These are phyloP conservation scores for Chanos chanos DNA, from an alignment of 2,797 vertebrate genomes.

Conservation along the genomic window DNA sequence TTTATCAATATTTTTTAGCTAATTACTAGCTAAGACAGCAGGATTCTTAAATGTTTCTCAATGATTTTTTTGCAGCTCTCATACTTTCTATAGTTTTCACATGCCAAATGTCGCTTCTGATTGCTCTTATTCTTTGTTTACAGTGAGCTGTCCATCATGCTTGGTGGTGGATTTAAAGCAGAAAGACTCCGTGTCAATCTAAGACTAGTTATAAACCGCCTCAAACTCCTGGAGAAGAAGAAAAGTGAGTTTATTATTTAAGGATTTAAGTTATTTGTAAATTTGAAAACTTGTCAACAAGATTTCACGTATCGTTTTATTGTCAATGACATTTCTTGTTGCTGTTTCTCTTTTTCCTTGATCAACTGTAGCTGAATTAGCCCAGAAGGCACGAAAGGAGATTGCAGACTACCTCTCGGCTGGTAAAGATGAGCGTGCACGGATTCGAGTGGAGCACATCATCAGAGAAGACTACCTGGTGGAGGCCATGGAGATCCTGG, in stretches of 20 bases:
- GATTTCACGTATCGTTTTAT: too few species aligned
- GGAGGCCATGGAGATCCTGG: slow-evolving; percentile 98
- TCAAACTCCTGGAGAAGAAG: slow-evolving; percentile 97
- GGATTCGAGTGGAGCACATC: slow-evolving; percentile 97
- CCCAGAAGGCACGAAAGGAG: slow-evolving; percentile 96
- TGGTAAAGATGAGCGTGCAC: slow-evolving; percentile 92
- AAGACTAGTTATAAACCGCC: slow-evolving; percentile 92
- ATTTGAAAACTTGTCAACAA: too few species aligned
- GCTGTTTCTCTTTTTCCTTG: slow-evolving; percentile 24
- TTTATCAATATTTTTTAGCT: too few species aligned
- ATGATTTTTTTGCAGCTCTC: too few species aligned
- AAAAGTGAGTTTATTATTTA: slow-evolving; percentile 82
- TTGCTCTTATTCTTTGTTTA: too few species aligned
- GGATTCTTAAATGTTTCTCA: too few species aligned
- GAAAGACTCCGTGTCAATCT: slow-evolving; percentile 94
- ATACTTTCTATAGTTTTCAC: too few species aligned
- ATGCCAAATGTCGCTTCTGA: too few species aligned
- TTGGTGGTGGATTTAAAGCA: slow-evolving; percentile 90
- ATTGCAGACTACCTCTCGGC: slow-evolving; percentile 94
- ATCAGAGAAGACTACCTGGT: slow-evolving; percentile 99
- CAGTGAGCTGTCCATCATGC: slow-evolving; percentile 66
- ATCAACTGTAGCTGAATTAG: slow-evolving; percentile 85
- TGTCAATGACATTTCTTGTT: background rate
- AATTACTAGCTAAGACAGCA: too few species aligned
- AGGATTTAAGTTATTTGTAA: too few species aligned